Conservation (phyloP, 2,113 vertebrate species). For the Turnix velox region DNA sequence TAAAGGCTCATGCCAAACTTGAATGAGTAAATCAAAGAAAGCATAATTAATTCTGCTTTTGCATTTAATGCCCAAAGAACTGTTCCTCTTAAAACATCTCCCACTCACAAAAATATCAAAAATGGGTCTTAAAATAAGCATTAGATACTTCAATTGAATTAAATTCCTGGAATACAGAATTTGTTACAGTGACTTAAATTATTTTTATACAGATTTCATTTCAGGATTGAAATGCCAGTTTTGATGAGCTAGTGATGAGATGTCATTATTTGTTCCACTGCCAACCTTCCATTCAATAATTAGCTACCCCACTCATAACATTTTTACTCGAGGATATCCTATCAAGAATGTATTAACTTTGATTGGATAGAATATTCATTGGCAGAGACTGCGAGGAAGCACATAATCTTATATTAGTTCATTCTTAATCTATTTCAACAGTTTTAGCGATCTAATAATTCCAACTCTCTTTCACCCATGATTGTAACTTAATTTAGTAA, state of each 20-base stretch:
- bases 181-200: neutral
- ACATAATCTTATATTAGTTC: neutral
- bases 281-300: constrained; percentile 2
- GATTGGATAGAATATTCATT: constrained; percentile 21
- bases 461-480: neutral
- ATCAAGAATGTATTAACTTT: constrained; percentile 6
- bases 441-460: constrained; percentile 14
- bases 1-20: neutral
- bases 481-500: constrained; percentile 12
- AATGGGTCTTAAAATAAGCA: neutral
- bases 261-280: neutral
- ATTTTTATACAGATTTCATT: neutral
- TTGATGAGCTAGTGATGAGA: neutral
- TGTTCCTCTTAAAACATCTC: neutral
- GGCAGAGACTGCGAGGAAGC: neutral
- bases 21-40: neutral
- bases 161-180: neutral
- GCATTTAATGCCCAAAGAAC: neutral
- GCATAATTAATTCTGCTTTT: neutral
- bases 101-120: neutral
- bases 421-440: neutral
- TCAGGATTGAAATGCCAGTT: neutral
- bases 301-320: neutral
- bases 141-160: neutral
- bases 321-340: neutral